Base-by-base conservation (phyloP, 2,888 invertebrate species). In the Dendrolimus houi region DNA sequence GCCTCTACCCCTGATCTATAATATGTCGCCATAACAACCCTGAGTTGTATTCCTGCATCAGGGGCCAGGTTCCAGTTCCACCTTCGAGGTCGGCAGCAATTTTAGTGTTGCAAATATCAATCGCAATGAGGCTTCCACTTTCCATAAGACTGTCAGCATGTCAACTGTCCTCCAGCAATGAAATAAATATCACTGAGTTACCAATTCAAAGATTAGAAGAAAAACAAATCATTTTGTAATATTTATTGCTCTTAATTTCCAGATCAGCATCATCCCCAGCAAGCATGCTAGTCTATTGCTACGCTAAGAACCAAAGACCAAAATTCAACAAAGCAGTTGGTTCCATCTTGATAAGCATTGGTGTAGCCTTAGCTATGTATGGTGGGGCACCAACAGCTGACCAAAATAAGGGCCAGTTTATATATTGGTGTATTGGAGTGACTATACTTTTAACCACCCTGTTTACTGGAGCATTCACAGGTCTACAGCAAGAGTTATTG, bases 181-280 rank as follows among this genome's bases (percentile, higher is more conserved):
- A 29, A 29, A 29, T 17, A n/a, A n/a, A n/a, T n/a, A 17, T 0
- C 29, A 29, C 29, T 29, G 29, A 14, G 14, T 14, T 14, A 29
- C n/a, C n/a, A n/a, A n/a, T n/a, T n/a, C n/a, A n/a, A 29, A 29
- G 29, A 29, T 29, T 29, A 29, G 29, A 29, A 29, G 29, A 29
- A 6, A 1, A 29, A 29, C 6, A 29, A 3, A 6, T 29, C 6
- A 29, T 29, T 29, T 29, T 29, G 29, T 29, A 6, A 29, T 29
- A 29, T 29, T 29, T 6, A 29, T 29, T 29, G 3, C 29, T 47
- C 9, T 9, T 47, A 47, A 60, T 52, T 68, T 79, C 10, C 71
- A 90, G 90, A 60, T 90, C 90, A 52, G 89, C 88, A 29, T 86
- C 89, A 7, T 85, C 87, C 0, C 87, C 89, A 40, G 85, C 85